Base-by-base conservation (phyloP, 2,888 invertebrate genomes). In the Antheraea yamamai region DNA sequence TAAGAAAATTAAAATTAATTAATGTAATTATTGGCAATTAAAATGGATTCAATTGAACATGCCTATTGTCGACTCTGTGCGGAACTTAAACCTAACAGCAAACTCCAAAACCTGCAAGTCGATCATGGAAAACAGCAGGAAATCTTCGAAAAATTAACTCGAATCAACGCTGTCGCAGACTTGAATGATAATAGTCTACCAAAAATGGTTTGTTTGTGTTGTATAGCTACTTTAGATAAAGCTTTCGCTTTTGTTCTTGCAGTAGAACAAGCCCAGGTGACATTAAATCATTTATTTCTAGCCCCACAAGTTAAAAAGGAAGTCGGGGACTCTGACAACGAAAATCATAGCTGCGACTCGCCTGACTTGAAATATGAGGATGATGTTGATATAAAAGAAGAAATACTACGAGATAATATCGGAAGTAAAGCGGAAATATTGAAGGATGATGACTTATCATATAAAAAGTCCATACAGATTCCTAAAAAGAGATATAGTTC, bases 51-150 rank as follows among this genome's bases (percentile, higher is more conserved):
- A 35, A 75, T 75, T 18, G 78, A 82, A 78, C 76, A 76, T n/a
- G 77, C 80, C 30, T 85, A 86, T 74, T 91, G 91, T 75, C 81
- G 89, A 64, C 80, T 91, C 6, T 92, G 92, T 75, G 92, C 92
- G 0, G 83, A 87, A 77, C 77, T 81, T 47, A 91, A 89, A 77
- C 84, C 87, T 7, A 78, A 73, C 47, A 81, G 82, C 20, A 88
- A 89, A 80, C 83, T 91, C 30, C 77, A 87, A 35, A 81, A 91
- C 73, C 74, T 91, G n/a, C 76, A 81, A 77, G 73, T 55, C 4
- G 84, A 91, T 51, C 77, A 80, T 6, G 81, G 77, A 18, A 84
- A 81, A 77, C 79, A 81, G 2, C 73, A 61, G n/a, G 86, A 88
- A 73, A 82, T 90, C 6, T 75, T 81, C 6, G 81, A 80, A 4